Conservation (phyloP, 2,888 invertebrate genomes). For the Trachelus tabidus region DNA sequence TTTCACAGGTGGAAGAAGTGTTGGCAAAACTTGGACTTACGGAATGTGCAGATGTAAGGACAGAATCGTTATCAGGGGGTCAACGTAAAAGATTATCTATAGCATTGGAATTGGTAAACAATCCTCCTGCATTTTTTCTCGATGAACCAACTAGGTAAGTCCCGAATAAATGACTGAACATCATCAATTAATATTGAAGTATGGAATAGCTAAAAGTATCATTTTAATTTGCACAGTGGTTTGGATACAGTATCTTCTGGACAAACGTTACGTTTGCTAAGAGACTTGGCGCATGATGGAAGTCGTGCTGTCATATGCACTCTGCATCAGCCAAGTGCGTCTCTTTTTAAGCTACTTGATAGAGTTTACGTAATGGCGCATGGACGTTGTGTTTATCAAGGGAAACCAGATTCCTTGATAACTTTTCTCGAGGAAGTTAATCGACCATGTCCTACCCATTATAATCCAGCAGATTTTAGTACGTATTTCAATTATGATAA, state of each 20-base stretch:
- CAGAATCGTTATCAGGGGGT: constrained; percentile 77
- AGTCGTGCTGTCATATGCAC: constrained; percentile 76
- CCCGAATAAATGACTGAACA: not conserved
- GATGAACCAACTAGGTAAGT: constrained; percentile 79
- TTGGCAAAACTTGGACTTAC: constrained; percentile 77
- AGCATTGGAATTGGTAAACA: constrained; percentile 84
- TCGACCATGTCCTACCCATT: constrained; percentile 72
- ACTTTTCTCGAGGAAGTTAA: constrained; percentile 71
- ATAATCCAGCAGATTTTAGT: constrained; percentile 80
- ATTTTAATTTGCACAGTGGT: constrained; percentile 61
- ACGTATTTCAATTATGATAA: constrained; percentile 51
- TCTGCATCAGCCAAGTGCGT: constrained; percentile 78
- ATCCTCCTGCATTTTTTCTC: constrained; percentile 85
- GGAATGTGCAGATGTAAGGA: constrained; percentile 68
- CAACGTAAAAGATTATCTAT: constrained; percentile 84
- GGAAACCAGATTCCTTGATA: constrained; percentile 72
- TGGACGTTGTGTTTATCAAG: constrained; percentile 76
- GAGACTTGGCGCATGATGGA: constrained; percentile 72
- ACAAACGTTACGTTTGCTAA: constrained; percentile 72
- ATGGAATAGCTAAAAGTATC: not conserved
- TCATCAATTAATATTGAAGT: not conserved
- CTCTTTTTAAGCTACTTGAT: constrained; percentile 74
- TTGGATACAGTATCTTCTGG: constrained; percentile 75
- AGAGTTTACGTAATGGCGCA: constrained; percentile 75
- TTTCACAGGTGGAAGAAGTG: constrained; percentile 77